These are phyloP conservation scores for Tokudaia tokunoshimensis DNA, from an alignment of 2,797 vertebrate genomes.

Conservation along the genomic window DNA sequence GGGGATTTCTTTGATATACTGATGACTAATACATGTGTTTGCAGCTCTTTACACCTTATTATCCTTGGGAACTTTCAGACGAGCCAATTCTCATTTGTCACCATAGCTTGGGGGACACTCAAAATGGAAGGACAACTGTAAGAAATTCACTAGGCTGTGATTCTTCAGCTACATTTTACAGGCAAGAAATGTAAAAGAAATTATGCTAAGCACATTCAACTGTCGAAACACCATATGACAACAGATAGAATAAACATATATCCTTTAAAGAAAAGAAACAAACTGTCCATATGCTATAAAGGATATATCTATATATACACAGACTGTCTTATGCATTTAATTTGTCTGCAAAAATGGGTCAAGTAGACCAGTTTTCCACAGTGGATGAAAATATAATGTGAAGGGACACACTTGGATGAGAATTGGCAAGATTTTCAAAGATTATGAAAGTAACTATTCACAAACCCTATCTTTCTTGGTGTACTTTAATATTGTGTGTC, in stretches of 20 bases:
- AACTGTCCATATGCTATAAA: slow-evolving; percentile 50
- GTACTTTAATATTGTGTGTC: neutral
- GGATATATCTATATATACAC: slow-evolving; percentile 22
- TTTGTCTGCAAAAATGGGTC: slow-evolving; percentile 60
- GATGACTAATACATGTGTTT: neutral
- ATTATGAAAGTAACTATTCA: neutral
- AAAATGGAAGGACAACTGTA: slow-evolving; percentile 23
- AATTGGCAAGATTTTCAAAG: slow-evolving; percentile 44
- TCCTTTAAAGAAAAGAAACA: slow-evolving; percentile 67
- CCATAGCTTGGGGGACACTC: neutral
- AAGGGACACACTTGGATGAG: slow-evolving; percentile 17
- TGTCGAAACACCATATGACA: slow-evolving; percentile 65
- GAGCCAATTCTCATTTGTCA: neutral
- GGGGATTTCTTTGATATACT: neutral
- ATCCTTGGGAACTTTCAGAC: neutral
- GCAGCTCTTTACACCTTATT: neutral
- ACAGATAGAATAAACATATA: slow-evolving; percentile 71
- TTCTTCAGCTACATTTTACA: slow-evolving; percentile 29
- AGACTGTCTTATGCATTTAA: slow-evolving; percentile 54
- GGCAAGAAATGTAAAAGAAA: slow-evolving; percentile 58
- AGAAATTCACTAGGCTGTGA: neutral
- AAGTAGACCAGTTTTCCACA: slow-evolving; percentile 45
- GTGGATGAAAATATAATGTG: slow-evolving; percentile 66
- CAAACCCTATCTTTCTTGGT: neutral
- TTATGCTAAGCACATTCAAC: slow-evolving; percentile 70